A percentile compares a stretch with the other conserved stretches of the same genome.
phyloP scores from a whole-genome alignment of 2,888 invertebrate species.

The Tetragonisca angustula region DNA sequence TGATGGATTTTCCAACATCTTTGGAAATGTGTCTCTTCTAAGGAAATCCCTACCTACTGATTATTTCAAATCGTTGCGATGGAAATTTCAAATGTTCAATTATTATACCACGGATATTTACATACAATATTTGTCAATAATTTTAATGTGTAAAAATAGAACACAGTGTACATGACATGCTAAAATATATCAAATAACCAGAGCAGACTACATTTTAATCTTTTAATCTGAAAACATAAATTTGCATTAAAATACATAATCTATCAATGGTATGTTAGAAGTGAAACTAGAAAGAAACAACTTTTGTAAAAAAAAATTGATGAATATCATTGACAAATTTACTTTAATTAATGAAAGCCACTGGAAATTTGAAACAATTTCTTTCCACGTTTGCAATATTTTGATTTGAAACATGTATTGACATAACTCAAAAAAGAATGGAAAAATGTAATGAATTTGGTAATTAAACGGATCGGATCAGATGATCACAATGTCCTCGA shows the following conservation, averaged over 20 bases:
- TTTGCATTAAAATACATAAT: no score
- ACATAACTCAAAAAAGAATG: slow-evolving; percentile 26
- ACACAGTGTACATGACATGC: background rate
- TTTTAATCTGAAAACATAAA: no score
- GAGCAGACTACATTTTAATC: no score
- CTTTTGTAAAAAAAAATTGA: background rate
- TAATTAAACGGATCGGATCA: slow-evolving; percentile 29
- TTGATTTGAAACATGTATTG: slow-evolving; percentile 44
- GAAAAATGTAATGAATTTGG: slow-evolving; percentile 33
- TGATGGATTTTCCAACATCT: background rate
- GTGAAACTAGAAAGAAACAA: background rate
- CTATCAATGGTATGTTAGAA: no score
- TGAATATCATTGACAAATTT: background rate
- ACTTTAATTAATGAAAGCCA: background rate
- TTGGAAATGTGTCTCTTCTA: background rate
- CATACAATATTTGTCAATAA: background rate
- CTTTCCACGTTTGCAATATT: background rate
- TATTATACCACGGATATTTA: background rate
- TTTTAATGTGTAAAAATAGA: background rate
- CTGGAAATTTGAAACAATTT: background rate
- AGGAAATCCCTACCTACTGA: background rate
- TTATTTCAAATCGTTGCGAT: background rate
- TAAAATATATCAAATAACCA: no score
- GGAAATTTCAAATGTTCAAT: background rate
- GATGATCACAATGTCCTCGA: slow-evolving; percentile 5